Base-by-base conservation (phyloP, 2,888 invertebrate species). In the Lordiphosa fenestrarum region DNA sequence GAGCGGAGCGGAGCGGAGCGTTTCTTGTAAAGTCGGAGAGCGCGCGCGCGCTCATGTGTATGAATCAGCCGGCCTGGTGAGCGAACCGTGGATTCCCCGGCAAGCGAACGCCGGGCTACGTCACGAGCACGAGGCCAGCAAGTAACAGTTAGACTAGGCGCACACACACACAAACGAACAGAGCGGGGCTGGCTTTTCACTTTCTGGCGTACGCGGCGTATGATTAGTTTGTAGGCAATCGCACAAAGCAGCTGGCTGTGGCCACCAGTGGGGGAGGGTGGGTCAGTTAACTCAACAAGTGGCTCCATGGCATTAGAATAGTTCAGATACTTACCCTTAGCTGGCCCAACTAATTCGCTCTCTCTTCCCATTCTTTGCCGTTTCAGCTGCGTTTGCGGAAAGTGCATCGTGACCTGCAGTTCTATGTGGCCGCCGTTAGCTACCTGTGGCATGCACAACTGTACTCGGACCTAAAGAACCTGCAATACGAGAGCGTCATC, bases 401-500 rank as follows among this genome's bases (percentile, higher is more conserved):
- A 37, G 81, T 82, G 52, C 88, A 88, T 62, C 75, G 73, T 6
- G 76, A 87, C 36, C 50, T 86, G 30, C 88, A 88, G 48, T 67
- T 84, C 3, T 88, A 82, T 37, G 86, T 86, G n/a, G 88, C 83
- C 44, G 66, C 84, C 38, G 84, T 88, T 36, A 74, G 78, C 23
- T 86, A 86, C 48, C 53, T 88, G 38, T 71, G 66, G 0, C 74
- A 77, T n/a, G 76, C 78, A 35, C 84, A 86, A 52, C 19, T 77
- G 3, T 59, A 80, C 48, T 80, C 70, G 58, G 86, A 86, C 42
- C 58, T 68, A 13, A 53, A 66, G 4, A 70, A 68, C 5, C 33
- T 60, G 6, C 71, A 68, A 33, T 61, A 69, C 12, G 66, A 77
- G 38, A 74, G 76, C 38, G 47, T 53, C 0, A 35, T 71, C 7